Evolutionary conservation across 2,888 invertebrate species (phyloP), one percentile per base, ranked within the genome.

Genomic region (Ommatoiulus sabulosus): DNA sequence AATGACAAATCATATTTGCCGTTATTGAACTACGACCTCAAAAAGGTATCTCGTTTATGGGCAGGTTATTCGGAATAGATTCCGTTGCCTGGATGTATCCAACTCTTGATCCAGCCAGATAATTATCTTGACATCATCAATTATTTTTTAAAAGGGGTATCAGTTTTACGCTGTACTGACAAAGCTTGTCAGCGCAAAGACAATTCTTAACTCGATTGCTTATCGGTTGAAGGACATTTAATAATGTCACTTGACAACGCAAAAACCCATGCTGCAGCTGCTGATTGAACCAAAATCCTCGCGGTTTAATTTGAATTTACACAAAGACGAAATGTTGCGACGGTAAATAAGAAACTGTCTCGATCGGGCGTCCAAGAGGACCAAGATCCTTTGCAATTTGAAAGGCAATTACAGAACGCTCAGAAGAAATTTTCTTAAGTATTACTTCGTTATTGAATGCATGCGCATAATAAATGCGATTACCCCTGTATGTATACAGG

Each of bases 171-270:
- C 57, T 57, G 3, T 17, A 17, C 57, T 57, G 57, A 15, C 52
- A 57, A n/a, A 57, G n/a, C 57, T 57, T 57, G 57, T 57, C 57
- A 17, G 15, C n/a, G n/a, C n/a, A n/a, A 57, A 57, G 57, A 57
- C 57, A 57, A n/a, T 8, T 57, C 57, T 57, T 57, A n/a, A n/a
- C n/a, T n/a, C n/a, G n/a, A n/a, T n/a, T n/a, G 57, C 15, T 57
- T 57, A 57, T 57, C 57, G 15, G 57, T 57, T 57, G 57, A n/a
- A 57, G 17, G 57, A 57, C 57, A 17, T 17, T 12, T n/a, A 17
- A n/a, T 57, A 57, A 57, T 57, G 17, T n/a, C 57, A 57, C 57
- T 57, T 57, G 57, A 57, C 57, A 57, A 57, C 57, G n/a, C 57
- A 57, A 17, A n/a, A n/a, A 1, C 57, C n/a, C 57, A 57, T 57